Percentiles rank a stretch among this genome's conserved stretches.
phyloP scores from a whole-genome alignment of 2,888 invertebrate genomes.

The Caenorhabditis virilis region DNA sequence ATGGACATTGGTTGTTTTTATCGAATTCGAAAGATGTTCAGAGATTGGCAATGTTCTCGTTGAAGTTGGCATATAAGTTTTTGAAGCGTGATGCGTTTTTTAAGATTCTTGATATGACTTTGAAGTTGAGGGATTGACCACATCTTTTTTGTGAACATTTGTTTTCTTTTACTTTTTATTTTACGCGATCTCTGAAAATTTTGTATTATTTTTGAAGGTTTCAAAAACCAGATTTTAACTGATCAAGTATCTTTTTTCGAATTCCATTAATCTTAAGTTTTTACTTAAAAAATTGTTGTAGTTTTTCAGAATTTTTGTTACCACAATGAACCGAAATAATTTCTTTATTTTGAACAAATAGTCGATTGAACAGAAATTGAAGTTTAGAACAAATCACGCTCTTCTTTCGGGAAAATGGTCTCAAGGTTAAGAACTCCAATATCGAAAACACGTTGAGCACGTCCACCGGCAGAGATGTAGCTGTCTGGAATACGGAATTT shows the following conservation, averaged over 20 bases:
- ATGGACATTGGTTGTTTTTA: slow-evolving; percentile 83
- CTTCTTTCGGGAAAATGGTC: slow-evolving; percentile 63
- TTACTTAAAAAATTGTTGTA: no score
- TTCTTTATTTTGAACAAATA: neutral
- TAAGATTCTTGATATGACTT: slow-evolving; percentile 1
- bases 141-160: no score
- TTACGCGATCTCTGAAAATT: no score
- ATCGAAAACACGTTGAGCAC: slow-evolving; percentile 48
- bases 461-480: slow-evolving; percentile 52
- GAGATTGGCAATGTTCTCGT: neutral
- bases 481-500: slow-evolving; percentile 56
- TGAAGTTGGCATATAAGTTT: slow-evolving; percentile 4
- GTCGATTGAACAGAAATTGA: no score
- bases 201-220: no score
- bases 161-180: no score
- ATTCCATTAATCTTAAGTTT: no score
- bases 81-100: neutral
- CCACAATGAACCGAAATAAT: neutral
- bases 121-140: neutral
- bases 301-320: no score
- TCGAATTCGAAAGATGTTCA: slow-evolving; percentile 29
- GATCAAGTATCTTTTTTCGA: no score
- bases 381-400: slow-evolving; percentile 59
- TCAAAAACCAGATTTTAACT: no score
- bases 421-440: slow-evolving; percentile 62